Base-by-base conservation (phyloP, 1,140 invertebrate genomes). In the Epicauta chinensis region DNA sequence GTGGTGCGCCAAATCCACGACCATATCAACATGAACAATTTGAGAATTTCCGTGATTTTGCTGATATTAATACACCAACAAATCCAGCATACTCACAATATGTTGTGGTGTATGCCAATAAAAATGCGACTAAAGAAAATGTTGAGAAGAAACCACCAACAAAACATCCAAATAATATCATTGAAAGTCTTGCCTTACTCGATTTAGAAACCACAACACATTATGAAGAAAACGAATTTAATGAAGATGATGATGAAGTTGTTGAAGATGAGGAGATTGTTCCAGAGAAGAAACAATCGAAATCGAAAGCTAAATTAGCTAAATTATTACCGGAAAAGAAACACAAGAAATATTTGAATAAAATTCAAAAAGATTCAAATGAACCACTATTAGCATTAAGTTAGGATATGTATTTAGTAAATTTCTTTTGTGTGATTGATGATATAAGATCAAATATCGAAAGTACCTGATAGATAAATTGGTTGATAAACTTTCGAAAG, bases 31-130 rank as follows among this genome's bases (percentile, higher is more conserved):
- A 81, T 31, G 83, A 88, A 59, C 86, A 87, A 62, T 92, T 92
- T 61, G 86, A 87, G 2, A 90, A 91, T 63, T 92, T 92, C 73
- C 78, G 87, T 53, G 89, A 92, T 62, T 92, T 92, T 62, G 89
- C 89, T 1, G 89, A 92, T 59, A 90, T 91, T 16, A 91, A 89
- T 34, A 82, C 86, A 5, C 87, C 86, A 9, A 80, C 86, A 0
- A 86, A 87, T 63, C 80, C 86, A 1, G 85, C 86, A 3, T 91
- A 84, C 65, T 91, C 88, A 0, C 84, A 91, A 57, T 81, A 83
- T 49, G 85, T 89, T 14, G 84, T 91, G 0, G 87, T 90, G 0
- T 89, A 90, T 64, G 67, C 66, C 5, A 87, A 87, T 51, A 84
- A 86, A 66, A 89, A 89, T 56, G 61, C 59, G 14, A 64, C 65